Conservation (phyloP, 1,140 invertebrate genomes). For the Wiebesia pumilae region DNA sequence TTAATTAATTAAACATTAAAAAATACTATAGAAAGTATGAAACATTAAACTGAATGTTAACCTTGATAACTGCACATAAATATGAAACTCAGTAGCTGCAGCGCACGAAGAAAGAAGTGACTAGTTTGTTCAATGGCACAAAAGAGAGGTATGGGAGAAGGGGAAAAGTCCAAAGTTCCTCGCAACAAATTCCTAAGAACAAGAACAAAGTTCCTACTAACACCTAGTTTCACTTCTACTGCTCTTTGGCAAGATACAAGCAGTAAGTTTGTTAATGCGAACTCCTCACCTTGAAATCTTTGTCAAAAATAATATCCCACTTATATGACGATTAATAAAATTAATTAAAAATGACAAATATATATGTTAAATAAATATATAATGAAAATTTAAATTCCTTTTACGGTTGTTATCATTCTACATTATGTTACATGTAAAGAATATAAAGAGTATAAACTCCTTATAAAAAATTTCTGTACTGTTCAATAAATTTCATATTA, state of each 20-base stretch:
- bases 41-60: slow-evolving; percentile 70
- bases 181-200: slow-evolving; percentile 73
- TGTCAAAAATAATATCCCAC: slow-evolving; percentile 67
- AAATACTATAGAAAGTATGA: slow-evolving; percentile 35
- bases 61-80: slow-evolving; percentile 66
- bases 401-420: no score
- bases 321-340: neutral
- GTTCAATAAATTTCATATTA: no score
- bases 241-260: slow-evolving; percentile 68
- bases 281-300: slow-evolving; percentile 73
- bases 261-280: slow-evolving; percentile 65
- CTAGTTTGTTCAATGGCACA: slow-evolving; percentile 75
- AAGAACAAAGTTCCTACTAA: slow-evolving; percentile 73
- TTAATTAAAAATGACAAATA: no score
- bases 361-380: no score
- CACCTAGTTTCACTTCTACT: slow-evolving; percentile 62
- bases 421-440: no score
- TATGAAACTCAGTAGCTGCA: slow-evolving; percentile 70
- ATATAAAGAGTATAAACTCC: no score
- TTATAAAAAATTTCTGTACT: no score
- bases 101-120: slow-evolving; percentile 72
- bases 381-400: no score
- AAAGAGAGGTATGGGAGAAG: slow-evolving; percentile 39
- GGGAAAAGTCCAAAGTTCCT: slow-evolving; percentile 68
- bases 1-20: neutral